Evolutionary conservation across 2,797 vertebrate species (phyloP).

Genomic region (Salmo trutta): DNA sequence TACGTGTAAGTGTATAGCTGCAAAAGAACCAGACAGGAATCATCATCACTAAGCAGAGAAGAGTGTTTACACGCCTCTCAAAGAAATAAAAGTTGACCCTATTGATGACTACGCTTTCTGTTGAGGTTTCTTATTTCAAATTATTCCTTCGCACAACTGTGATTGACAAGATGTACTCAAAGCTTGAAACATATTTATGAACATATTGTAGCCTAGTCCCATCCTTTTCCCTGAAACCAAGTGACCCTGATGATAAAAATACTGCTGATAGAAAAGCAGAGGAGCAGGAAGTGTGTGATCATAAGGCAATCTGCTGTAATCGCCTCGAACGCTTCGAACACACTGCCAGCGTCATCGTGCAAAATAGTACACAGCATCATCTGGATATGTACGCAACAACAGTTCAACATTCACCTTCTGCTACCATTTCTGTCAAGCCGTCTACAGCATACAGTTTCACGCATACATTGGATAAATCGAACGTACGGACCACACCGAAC

Average conservation of each 20-base stretch:
- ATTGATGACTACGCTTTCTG: conserved; percentile 24
- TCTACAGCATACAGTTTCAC: too few species aligned
- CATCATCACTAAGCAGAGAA: neutral
- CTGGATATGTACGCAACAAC: too few species aligned
- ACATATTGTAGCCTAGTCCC: neutral
- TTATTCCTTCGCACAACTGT: neutral
- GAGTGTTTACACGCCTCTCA: neutral
- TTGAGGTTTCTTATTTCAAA: neutral
- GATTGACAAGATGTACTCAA: neutral
- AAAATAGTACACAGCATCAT: too few species aligned
- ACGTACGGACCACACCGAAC: too few species aligned
- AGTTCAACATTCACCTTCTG: too few species aligned
- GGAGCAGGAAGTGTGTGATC: conserved; percentile 29
- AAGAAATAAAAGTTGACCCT: conserved; percentile 25
- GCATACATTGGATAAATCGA: too few species aligned
- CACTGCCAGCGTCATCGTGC: too few species aligned
- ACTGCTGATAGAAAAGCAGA: conserved; percentile 1
- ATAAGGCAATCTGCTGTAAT: conserved; percentile 20
- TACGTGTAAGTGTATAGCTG: conserved; percentile 52
- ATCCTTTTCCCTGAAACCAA: neutral
- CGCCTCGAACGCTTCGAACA: neutral
- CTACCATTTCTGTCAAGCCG: too few species aligned
- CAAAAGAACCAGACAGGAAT: conserved; percentile 31
- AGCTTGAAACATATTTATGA: neutral
- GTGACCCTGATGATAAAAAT: neutral